Evolutionary conservation across 2,797 vertebrate genomes (phyloP), one percentile per base, ranked within the genome.

Genomic region (Scolopax rusticola): DNA sequence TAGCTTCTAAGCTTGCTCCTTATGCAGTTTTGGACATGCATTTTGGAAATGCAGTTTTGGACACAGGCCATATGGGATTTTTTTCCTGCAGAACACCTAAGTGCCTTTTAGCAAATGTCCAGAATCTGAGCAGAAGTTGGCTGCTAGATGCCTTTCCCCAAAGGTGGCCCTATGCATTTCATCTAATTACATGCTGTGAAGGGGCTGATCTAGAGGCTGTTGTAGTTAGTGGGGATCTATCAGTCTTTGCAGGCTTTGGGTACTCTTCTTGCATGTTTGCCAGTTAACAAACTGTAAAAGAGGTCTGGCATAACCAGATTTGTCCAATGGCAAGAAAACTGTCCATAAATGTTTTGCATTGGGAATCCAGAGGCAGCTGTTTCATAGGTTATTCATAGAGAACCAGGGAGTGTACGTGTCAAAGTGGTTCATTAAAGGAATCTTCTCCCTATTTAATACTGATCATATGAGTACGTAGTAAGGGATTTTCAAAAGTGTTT

Each of bases 31-130:
- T 85, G 84, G 78, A 89, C 96, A 84, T 71, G 59, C 95, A 92
- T 94, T 92, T 95, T 96, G 95, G 96, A 97, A 95, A 95, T 97
- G 96, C 96, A 97, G 94, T 97, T 97, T 96, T 95, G 95, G 96
- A 96, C 97, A 97, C 94, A 95, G 94, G 65, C 84, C 27, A 21
- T 70, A 38, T 4, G 9, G 79, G 69, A 40, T n/a, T 70, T 71
- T 60, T 88, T 93, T 75, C 88, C 80, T 94, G 59, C 81, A 93
- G 78, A 93, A 92, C 8, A 16, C 64, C 30, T 36, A 77, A 89
- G 61, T 84, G 43, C 65, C 78, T 90, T 71, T 64, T 68, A 93
- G 61, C 68, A 85, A n/a, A 32, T 87, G 68, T 75, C 57, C 69
- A 92, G 71, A 96, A 68, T 65, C 68, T 57, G 50, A 85, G 68